phyloP scores from a whole-genome alignment of 1,140 invertebrate genomes.

The Melanaphis sacchari region DNA sequence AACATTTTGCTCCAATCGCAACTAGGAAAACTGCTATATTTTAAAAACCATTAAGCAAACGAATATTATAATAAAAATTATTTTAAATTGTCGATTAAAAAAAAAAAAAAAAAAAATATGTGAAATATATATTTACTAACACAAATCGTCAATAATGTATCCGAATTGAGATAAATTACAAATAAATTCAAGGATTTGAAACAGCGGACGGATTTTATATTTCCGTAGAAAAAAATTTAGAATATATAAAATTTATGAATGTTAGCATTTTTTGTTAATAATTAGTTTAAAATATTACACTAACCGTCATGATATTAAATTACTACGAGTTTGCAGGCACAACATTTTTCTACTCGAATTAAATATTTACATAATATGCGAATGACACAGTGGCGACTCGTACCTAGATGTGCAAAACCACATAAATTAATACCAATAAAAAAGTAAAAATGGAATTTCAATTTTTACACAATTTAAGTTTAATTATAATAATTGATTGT shows the following conservation, averaged over 20 bases:
- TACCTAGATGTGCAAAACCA: too few relatives aligned
- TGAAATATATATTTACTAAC: neutral
- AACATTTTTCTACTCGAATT: neutral
- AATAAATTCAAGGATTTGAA: neutral
- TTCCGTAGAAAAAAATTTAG: neutral
- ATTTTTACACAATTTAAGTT: too few relatives aligned
- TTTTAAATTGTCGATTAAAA: neutral
- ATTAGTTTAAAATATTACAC: neutral
- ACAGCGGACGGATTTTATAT: neutral
- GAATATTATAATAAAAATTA: neutral
- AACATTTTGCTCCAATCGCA: neutral
- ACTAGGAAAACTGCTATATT: neutral
- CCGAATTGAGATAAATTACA: neutral
- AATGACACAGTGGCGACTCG: too few relatives aligned
- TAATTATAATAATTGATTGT: too few relatives aligned
- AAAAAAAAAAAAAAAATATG: neutral
- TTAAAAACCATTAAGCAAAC: neutral
- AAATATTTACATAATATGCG: neutral
- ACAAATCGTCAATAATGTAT: neutral
- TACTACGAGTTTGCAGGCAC: neutral
- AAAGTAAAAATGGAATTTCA: too few relatives aligned
- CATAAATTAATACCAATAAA: too few relatives aligned
- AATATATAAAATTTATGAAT: neutral
- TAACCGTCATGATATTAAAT: neutral
- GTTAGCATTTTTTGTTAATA: neutral